Conservation (phyloP, 1,140 invertebrate genomes). For the Dysdera silvatica region DNA sequence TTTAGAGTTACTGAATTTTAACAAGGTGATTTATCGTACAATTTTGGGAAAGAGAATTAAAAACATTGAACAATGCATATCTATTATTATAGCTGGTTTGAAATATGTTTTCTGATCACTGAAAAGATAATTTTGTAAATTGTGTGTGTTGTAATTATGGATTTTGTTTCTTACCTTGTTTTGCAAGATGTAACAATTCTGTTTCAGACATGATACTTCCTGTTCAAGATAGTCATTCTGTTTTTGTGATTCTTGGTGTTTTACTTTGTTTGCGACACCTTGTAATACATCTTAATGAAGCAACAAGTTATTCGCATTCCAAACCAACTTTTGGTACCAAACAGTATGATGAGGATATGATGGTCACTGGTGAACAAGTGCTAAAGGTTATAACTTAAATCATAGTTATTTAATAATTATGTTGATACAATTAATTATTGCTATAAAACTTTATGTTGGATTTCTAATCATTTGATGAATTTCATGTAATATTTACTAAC, state of each 20-base stretch:
- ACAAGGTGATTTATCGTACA: too few relatives aligned
- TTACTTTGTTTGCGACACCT: conserved; percentile 57
- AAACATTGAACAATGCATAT: too few relatives aligned
- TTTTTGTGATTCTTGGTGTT: conserved; percentile 53
- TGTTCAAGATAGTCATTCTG: conserved; percentile 48
- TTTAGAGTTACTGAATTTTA: too few relatives aligned
- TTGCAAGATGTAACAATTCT: not conserved
- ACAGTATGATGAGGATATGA: conserved; percentile 33
- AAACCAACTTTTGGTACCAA: conserved; percentile 45
- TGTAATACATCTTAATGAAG: conserved; percentile 49
- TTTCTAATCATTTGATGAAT: too few relatives aligned
- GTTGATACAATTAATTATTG: too few relatives aligned
- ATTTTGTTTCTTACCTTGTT: not conserved
- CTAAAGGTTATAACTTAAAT: conserved; percentile 25
- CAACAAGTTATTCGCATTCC: conserved; percentile 35
- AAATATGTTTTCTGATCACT: too few relatives aligned
- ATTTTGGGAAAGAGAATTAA: too few relatives aligned
- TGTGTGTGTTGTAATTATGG: not conserved
- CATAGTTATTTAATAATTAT: conserved; percentile 11
- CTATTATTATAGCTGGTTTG: too few relatives aligned
- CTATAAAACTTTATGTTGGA: too few relatives aligned
- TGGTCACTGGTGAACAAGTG: conserved; percentile 19
- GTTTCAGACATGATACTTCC: conserved; percentile 51
- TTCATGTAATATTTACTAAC: too few relatives aligned
- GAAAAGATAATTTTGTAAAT: too few relatives aligned